A percentile compares a stretch with the other conserved stretches of the same genome.
These are phyloP conservation scores for Chionomys nivalis DNA, from an alignment of 2,113 vertebrate genomes.

Conservation along the genomic window DNA sequence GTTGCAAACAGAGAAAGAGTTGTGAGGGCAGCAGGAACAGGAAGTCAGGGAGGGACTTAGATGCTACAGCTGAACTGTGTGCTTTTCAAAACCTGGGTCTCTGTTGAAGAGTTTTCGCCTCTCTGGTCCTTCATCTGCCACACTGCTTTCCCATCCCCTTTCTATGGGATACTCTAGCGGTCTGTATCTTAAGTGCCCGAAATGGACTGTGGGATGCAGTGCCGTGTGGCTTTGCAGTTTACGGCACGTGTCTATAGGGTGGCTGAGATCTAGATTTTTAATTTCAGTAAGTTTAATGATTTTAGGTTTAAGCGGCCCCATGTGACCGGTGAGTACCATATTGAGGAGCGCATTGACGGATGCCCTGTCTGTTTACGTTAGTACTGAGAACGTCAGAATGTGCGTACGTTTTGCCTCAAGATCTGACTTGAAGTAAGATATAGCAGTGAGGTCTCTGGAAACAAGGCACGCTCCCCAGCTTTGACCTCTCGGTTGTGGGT, in stretches of 20 bases:
- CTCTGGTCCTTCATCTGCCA: not conserved
- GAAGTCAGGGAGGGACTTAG: not conserved
- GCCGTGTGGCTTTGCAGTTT: not conserved
- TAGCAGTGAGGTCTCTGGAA: not conserved
- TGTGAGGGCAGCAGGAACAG: no score
- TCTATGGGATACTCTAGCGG: fast-evolving
- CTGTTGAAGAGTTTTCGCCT: not conserved
- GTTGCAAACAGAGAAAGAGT: not conserved
- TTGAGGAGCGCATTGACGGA: not conserved
- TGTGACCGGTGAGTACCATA: no score
- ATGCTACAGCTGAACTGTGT: fast-evolving
- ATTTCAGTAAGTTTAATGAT: not conserved
- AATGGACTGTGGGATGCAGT: fast-evolving
- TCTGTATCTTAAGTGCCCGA: fast-evolving
- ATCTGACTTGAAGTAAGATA: not conserved
- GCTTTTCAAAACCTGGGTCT: not conserved
- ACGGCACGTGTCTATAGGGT: no score
- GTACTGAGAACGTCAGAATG: not conserved
- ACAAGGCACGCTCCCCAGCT: no score
- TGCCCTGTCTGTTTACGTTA: not conserved
- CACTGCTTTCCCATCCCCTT: not conserved
- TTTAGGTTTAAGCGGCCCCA: not conserved
- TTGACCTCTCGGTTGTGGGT: not conserved
- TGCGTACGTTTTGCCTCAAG: not conserved
- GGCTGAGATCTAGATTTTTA: not conserved